These are phyloP conservation scores for Agonopterix subpropinquella DNA, from an alignment of 2,888 invertebrate species.

Conservation along the genomic window DNA sequence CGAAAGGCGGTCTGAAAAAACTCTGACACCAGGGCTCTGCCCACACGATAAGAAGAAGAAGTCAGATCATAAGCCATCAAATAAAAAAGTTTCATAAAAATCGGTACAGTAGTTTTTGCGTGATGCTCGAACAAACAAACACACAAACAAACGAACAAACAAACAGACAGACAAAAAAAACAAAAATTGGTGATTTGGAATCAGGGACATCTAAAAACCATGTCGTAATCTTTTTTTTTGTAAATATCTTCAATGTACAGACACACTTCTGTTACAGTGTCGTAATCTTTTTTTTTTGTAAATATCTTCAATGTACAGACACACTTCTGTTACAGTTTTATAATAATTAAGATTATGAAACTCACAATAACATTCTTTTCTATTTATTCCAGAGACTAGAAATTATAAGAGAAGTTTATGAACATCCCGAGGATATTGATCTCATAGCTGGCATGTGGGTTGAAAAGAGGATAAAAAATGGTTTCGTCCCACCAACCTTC, in stretches of 20 bases:
- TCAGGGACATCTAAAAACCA: neutral
- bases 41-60: no score
- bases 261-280: neutral
- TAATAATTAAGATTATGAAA: no score
- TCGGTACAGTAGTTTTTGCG: no score
- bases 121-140: no score
- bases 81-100: no score
- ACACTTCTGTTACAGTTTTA: no score
- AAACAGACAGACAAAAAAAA: no score
- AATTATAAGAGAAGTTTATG: constrained; percentile 24
- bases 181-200: neutral
- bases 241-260: neutral
- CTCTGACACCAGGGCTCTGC: no score
- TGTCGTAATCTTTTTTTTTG: neutral
- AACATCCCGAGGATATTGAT: constrained; percentile 87
- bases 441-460: constrained; percentile 90
- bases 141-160: no score
- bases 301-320: no score
- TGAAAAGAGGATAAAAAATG: constrained; percentile 85
- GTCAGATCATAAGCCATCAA: no score
- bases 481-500: constrained; percentile 89
- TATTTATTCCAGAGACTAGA: constrained; percentile 24
- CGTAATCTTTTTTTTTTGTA: neutral
- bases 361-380: neutral
- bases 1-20: no score